Evolutionary conservation across 1,140 invertebrate genomes (phyloP).

Genomic region (Aphidius gifuensis): DNA sequence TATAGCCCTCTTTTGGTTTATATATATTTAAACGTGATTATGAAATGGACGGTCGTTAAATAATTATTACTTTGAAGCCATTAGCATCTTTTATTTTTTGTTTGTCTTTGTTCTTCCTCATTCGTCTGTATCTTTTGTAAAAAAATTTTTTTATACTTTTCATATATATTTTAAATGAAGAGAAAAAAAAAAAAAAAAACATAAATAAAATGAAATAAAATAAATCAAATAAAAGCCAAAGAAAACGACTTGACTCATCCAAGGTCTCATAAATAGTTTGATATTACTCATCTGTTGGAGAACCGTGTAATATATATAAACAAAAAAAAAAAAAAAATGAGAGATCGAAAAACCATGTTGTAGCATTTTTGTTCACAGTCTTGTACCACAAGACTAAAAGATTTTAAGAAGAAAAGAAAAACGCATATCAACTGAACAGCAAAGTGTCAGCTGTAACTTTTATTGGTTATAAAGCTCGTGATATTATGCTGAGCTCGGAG

Average conservation of each 20-base stretch:
- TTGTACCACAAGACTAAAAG: neutral
- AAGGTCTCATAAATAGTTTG: conserved; percentile 14
- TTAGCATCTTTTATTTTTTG: conserved; percentile 3
- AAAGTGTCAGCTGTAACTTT: conserved; percentile 48
- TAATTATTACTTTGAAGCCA: conserved; percentile 14
- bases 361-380: neutral
- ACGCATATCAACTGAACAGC: conserved; percentile 23
- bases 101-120: neutral
- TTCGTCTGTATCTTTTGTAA: neutral
- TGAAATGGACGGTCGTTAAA: conserved; percentile 19
- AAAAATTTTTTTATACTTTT: neutral
- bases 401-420: conserved; percentile 1
- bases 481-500: conserved; percentile 43
- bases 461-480: conserved; percentile 49
- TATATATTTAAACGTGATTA: conserved; percentile 15
- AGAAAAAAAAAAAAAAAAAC: conserved; percentile 10
- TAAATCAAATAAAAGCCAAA: neutral
- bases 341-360: conserved; percentile 12
- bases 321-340: neutral
- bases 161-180: neutral
- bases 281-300: conserved; percentile 11
- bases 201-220: conserved; percentile 1
- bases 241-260: neutral
- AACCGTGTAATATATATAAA: too few species aligned
- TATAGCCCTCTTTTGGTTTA: neutral